phyloP scores from a whole-genome alignment of 2,797 vertebrate genomes.

The Kryptopterus vitreolus region DNA sequence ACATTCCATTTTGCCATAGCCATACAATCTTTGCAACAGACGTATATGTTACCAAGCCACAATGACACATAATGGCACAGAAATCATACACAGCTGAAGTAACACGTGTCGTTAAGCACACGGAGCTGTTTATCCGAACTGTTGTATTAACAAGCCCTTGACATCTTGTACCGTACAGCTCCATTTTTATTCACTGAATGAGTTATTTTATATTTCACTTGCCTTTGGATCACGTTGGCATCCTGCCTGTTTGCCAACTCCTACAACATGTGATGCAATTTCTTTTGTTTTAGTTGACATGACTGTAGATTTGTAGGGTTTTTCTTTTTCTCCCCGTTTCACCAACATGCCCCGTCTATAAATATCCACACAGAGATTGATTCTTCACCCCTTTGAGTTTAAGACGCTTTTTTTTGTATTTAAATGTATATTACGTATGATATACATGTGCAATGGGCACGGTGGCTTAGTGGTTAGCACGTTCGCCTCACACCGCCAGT shows the following conservation, averaged over 20 bases:
- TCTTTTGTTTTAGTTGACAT: conserved; percentile 43
- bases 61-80: conserved; percentile 65
- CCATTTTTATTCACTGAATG: conserved; percentile 27
- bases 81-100: conserved; percentile 60
- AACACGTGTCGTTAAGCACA: conserved; percentile 51
- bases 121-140: conserved; percentile 19
- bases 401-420: background rate
- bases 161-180: conserved; percentile 34
- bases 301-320: conserved; percentile 30
- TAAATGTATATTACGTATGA: too few species aligned
- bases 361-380: background rate
- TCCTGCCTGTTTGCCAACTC: conserved; percentile 38
- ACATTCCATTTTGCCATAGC: conserved; percentile 53
- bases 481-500: too few species aligned
- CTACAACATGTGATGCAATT: conserved; percentile 16
- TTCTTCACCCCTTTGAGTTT: background rate
- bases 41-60: conserved; percentile 53
- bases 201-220: conserved; percentile 22
- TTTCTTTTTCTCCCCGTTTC: conserved; percentile 1
- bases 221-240: conserved; percentile 20
- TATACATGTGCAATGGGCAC: too few species aligned
- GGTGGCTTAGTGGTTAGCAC: too few species aligned
- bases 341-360: background rate
- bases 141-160: conserved; percentile 41
- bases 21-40: conserved; percentile 56